phyloP scores from a whole-genome alignment of 2,113 vertebrate species.

The Chauna torquata region DNA sequence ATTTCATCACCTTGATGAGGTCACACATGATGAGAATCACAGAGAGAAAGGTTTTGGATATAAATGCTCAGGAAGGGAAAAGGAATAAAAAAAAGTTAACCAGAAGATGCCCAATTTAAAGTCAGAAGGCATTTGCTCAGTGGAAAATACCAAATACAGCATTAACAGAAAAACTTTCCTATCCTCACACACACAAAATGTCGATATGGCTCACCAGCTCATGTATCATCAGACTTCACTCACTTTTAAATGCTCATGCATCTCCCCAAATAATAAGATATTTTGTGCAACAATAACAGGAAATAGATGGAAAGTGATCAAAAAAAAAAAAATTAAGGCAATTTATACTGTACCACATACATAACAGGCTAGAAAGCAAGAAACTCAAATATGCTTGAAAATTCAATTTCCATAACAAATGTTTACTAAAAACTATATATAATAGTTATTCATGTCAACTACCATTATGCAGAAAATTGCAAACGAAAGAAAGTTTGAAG shows the following conservation, averaged over 20 bases:
- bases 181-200: not conserved
- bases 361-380: not conserved
- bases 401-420: not conserved
- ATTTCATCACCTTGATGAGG: not conserved
- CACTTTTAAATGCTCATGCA: not conserved
- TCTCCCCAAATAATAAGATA: not conserved
- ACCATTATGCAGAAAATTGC: not conserved
- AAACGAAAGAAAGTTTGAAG: not conserved
- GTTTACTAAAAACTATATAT: not conserved
- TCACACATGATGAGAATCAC: not conserved
- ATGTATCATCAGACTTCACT: not conserved
- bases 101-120: not conserved
- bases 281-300: not conserved
- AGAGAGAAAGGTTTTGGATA: not conserved
- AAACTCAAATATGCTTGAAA: not conserved
- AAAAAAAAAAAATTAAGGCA: not conserved
- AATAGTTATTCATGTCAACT: not conserved
- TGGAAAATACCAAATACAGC: not conserved
- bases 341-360: not conserved
- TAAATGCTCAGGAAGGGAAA: not conserved
- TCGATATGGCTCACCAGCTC: not conserved
- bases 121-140: not conserved
- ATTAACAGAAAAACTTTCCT: not conserved
- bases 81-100: not conserved
- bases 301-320: not conserved